Evolutionary conservation across 2,888 invertebrate genomes (phyloP).

Genomic region (Plusia festucae): DNA sequence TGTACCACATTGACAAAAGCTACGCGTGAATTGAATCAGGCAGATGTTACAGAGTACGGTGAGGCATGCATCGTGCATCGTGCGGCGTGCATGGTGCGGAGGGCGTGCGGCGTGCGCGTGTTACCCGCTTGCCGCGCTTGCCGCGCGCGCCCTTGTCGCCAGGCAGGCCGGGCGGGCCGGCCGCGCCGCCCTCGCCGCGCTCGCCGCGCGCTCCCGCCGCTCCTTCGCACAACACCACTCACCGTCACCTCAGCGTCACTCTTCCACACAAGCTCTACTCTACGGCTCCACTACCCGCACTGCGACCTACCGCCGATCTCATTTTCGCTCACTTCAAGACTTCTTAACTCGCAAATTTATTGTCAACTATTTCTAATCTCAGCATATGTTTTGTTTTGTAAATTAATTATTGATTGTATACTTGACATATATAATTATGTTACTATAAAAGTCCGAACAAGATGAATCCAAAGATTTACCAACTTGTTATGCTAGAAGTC

Average conservation of each 20-base stretch:
- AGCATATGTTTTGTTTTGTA: no score
- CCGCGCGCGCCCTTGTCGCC: conserved; percentile 97
- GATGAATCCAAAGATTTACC: no score
- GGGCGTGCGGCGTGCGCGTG: conserved; percentile 16
- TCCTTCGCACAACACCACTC: conserved; percentile 85
- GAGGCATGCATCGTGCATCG: conserved; percentile 42
- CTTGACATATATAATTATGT: no score
- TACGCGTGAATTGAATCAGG: conserved; percentile 57
- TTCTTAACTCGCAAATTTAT: no score
- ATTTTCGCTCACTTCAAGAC: not conserved
- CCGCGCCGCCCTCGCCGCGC: conserved; percentile 94
- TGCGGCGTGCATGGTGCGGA: conserved; percentile 29
- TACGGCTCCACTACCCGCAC: conserved; percentile 17
- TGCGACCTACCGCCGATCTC: conserved; percentile 16
- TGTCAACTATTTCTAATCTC: no score
- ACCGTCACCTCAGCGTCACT: conserved; percentile 77
- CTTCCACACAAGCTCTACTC: not conserved
- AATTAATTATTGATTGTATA: not conserved
- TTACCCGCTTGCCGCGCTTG: conserved; percentile 98
- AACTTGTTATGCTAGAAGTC: no score
- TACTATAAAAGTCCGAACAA: no score
- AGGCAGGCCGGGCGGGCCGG: conserved; percentile 93
- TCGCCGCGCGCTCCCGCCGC: conserved; percentile 92
- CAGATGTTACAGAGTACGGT: conserved; percentile 46
- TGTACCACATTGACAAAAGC: conserved; percentile 70